These are phyloP conservation scores for Hemaris fuciformis DNA, from an alignment of 2,888 invertebrate species.

Conservation along the genomic window DNA sequence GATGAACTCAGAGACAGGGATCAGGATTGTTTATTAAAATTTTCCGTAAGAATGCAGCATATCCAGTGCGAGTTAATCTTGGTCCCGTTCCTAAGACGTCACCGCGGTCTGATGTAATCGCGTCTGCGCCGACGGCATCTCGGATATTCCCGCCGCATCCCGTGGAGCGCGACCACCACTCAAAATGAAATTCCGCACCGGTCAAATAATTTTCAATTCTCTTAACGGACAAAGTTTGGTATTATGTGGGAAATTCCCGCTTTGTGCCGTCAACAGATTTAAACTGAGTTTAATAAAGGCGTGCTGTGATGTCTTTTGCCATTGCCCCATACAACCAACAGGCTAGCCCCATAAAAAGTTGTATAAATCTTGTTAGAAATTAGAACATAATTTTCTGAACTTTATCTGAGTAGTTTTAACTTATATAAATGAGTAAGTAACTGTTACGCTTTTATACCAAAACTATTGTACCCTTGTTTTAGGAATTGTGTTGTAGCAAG, in stretches of 20 bases:
- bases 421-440: no score
- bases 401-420: no score
- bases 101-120: slow-evolving; percentile 2
- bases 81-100: neutral
- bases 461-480: no score
- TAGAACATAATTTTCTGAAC: no score
- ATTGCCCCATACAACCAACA: no score
- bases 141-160: slow-evolving; percentile 1
- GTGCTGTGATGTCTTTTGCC: neutral
- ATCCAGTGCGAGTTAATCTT: neutral
- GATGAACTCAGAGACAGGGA: no score
- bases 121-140: neutral
- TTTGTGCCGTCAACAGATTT: neutral
- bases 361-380: no score
- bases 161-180: neutral
- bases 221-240: slow-evolving; percentile 1
- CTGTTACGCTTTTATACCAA: no score
- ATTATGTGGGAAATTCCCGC: neutral
- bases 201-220: slow-evolving; percentile 16
- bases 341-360: no score
- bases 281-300: neutral
- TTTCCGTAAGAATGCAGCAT: neutral
- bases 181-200: slow-evolving; percentile 17
- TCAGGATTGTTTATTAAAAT: no score
- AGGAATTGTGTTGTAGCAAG: no score